phyloP scores from a whole-genome alignment of 2,888 invertebrate genomes.

The Netelia melanura region DNA sequence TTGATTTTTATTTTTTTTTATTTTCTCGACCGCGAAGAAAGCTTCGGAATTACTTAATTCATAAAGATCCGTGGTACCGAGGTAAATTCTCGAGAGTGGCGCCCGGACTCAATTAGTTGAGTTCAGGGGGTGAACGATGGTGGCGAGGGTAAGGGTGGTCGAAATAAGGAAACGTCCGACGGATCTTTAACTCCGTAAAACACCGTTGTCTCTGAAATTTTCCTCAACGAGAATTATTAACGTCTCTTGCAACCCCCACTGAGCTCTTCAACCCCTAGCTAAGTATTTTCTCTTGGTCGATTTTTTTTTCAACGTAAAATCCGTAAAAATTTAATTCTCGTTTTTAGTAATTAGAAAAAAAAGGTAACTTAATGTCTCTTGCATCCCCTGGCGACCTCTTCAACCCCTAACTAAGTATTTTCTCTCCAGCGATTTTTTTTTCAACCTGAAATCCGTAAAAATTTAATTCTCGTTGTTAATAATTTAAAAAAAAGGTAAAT shows the following conservation, averaged over 20 bases:
- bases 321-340: no score
- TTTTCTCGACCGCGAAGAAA: not conserved
- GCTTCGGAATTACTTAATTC: conserved; percentile 43
- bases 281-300: not conserved
- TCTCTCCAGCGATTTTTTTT: not conserved
- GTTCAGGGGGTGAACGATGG: conserved; percentile 40
- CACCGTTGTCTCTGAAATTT: conserved; percentile 41
- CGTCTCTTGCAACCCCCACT: conserved; percentile 3
- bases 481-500: no score
- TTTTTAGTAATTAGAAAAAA: no score
- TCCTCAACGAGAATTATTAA: conserved; percentile 42
- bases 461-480: no score
- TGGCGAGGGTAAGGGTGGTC: not conserved
- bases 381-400: not conserved
- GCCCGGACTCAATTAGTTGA: conserved; percentile 66
- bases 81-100: conserved; percentile 25
- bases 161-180: conserved; percentile 11
- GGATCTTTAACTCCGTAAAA: conserved; percentile 54
- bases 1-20: not conserved
- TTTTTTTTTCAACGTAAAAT: not conserved
- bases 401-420: not conserved
- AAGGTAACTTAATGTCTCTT: conserved; percentile 18
- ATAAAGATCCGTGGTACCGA: conserved; percentile 34
- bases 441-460: not conserved
- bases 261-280: not conserved